Evolutionary conservation across 2,888 invertebrate genomes (phyloP).

Genomic region (Apodemia duryi): DNA sequence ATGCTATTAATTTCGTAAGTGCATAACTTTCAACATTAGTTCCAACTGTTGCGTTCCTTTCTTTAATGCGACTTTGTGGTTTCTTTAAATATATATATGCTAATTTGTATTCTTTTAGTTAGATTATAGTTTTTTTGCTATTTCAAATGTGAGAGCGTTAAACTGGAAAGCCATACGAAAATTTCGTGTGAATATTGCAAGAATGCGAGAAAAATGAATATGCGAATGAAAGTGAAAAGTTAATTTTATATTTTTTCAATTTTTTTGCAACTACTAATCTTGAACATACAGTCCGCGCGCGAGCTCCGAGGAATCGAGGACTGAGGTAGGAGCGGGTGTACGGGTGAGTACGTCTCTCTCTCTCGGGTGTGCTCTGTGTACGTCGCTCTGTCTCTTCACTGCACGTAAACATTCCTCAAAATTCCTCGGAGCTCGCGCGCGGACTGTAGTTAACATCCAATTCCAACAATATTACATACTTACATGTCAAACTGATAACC

Average conservation of each 20-base stretch:
- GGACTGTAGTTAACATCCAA: too few relatives aligned
- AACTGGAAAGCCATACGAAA: neutral
- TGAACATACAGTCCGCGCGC: too few relatives aligned
- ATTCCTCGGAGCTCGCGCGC: too few relatives aligned
- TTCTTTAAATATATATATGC: constrained; percentile 10
- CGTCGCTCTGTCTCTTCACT: too few relatives aligned
- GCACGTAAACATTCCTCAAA: too few relatives aligned
- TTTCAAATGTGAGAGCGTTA: neutral
- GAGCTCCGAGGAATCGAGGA: too few relatives aligned
- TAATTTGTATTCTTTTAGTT: constrained; percentile 4
- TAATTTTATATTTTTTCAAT: neutral
- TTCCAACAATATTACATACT: too few relatives aligned
- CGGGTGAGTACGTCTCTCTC: too few relatives aligned
- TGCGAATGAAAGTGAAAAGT: neutral
- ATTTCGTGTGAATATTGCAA: neutral
- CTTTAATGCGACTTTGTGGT: constrained; percentile 21
- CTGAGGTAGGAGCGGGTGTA: too few relatives aligned
- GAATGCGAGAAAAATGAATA: neutral
- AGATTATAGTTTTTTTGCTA: neutral
- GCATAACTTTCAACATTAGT: constrained; percentile 36
- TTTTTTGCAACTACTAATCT: neutral
- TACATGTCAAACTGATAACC: too few relatives aligned
- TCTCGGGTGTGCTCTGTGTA: too few relatives aligned
- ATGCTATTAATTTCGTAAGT: constrained; percentile 21
- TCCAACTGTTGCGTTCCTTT: constrained; percentile 28